Evolutionary conservation across 2,113 vertebrate species (phyloP).

Genomic region (Indicator indicator): DNA sequence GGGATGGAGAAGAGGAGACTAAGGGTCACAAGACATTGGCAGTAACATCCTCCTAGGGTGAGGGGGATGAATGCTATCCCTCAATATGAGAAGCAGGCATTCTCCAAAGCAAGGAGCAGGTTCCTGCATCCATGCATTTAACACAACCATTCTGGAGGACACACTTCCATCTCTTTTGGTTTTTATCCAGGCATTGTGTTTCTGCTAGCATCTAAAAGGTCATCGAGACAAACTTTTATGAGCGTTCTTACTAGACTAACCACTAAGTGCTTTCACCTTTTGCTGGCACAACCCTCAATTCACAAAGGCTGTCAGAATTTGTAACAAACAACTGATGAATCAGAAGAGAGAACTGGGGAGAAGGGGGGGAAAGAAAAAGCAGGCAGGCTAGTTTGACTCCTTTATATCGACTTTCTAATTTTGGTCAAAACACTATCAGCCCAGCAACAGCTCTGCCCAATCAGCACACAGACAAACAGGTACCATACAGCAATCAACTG

Average conservation of each 20-base stretch:
- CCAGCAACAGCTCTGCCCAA: constrained; percentile 66
- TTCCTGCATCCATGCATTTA: background rate
- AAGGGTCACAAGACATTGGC: background rate
- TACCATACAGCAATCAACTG: constrained; percentile 30
- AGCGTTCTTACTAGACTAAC: constrained; percentile 42
- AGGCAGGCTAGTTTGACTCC: constrained; percentile 68
- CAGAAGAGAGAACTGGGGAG: constrained; percentile 3
- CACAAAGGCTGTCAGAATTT: constrained; percentile 35
- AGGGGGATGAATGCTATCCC: background rate
- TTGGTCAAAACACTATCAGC: constrained; percentile 63
- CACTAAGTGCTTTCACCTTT: constrained; percentile 44
- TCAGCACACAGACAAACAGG: constrained; percentile 63
- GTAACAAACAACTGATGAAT: constrained; percentile 69
- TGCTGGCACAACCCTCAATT: constrained; percentile 40
- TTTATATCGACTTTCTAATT: constrained; percentile 70
- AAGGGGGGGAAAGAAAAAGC: constrained; percentile 28
- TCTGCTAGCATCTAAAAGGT: constrained; percentile 32
- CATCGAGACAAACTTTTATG: background rate
- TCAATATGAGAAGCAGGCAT: background rate
- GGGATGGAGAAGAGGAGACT: too few relatives aligned
- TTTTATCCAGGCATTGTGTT: background rate
- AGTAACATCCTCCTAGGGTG: background rate
- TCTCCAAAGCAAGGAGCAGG: background rate
- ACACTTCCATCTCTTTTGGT: background rate
- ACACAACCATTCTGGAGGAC: background rate